A percentile compares a stretch with the other conserved stretches of the same genome.
phyloP scores from a whole-genome alignment of 2,888 invertebrate species.

The Argyra leucocephala region DNA sequence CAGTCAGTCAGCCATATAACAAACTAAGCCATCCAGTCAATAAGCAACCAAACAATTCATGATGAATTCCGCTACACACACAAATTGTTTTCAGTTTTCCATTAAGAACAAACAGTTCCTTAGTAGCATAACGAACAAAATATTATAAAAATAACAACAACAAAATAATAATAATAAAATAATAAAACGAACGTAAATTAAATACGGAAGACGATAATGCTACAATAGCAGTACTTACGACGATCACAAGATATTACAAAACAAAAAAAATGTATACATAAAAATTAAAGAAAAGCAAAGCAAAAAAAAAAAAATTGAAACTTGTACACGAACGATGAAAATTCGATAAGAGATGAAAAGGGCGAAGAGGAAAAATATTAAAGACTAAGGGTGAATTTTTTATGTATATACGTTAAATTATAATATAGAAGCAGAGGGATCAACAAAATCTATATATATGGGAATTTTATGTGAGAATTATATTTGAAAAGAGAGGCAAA shows the following conservation, averaged over 20 bases:
- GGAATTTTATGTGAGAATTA: too few relatives aligned
- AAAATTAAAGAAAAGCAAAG: not conserved
- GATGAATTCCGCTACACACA: not conserved
- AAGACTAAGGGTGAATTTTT: not conserved
- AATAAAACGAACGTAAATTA: not conserved
- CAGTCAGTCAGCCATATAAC: not conserved
- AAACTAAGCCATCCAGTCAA: not conserved
- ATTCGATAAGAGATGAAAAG: not conserved
- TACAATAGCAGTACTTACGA: not conserved
- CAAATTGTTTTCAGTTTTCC: not conserved
- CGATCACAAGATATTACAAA: not conserved
- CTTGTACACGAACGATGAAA: not conserved
- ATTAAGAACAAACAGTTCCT: not conserved
- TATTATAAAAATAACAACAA: not conserved
- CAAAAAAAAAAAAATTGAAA: not conserved
- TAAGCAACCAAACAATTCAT: not conserved
- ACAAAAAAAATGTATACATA: too few relatives aligned
- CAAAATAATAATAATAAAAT: too few relatives aligned
- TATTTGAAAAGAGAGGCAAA: too few relatives aligned
- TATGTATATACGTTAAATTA: not conserved
- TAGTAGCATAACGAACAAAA: not conserved
- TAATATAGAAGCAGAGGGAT: too few relatives aligned
- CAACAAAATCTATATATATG: too few relatives aligned
- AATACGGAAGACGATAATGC: conserved; percentile 4
- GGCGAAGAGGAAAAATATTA: not conserved